Evolutionary conservation across 2,888 invertebrate genomes (phyloP), one percentile per base, ranked within the genome.

Genomic region (Chromoteleia sp.): DNA sequence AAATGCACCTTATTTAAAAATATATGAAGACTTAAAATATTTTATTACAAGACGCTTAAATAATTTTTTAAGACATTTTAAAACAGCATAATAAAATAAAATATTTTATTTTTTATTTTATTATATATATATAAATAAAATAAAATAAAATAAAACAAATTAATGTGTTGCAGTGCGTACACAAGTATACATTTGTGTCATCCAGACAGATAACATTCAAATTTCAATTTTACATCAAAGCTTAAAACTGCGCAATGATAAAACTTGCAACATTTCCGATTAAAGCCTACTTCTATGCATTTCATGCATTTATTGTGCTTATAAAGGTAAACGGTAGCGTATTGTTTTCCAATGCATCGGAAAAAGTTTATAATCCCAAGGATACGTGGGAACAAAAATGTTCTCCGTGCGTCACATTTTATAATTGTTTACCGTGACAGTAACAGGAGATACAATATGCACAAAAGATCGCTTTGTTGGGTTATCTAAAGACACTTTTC

Each of bases 341-440:
- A 10, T 5, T 15, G 15, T 43, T 54, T 70, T 58, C 45, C 54
- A 15, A 58, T 56, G 68, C 68, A 68, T 58, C 48, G 45, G 58
- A 56, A 70, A 70, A 70, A 70, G 58, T 48, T 58, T 58, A 36
- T 58, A 58, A 70, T 70, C 58, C 48, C 58, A 56, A 43, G 68
- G 70, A 58, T 58, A 48, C 56, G 43, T 33, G 33, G 10, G 45
- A 56, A 54, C 15, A 52, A 39, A 56, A 68, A 43, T 43, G 33
- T 45, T 41, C 17, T 45, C 29, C 56, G 56, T 36, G 45, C 58
- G 58, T 58, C 58, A 70, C 25, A 48, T 56, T 70, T 56, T 70
- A 41, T 70, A 56, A 54, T 54, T 68, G 45, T 56, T 29, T 29
- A 21, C 10, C 33, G 19, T 33, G 45, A 45, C 61, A 45, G 45